Percentiles rank a stretch among this genome's conserved stretches.
phyloP scores from a whole-genome alignment of 53 echinoderm and acorn worm genomes.

The Mesocentrotus franciscanus region DNA sequence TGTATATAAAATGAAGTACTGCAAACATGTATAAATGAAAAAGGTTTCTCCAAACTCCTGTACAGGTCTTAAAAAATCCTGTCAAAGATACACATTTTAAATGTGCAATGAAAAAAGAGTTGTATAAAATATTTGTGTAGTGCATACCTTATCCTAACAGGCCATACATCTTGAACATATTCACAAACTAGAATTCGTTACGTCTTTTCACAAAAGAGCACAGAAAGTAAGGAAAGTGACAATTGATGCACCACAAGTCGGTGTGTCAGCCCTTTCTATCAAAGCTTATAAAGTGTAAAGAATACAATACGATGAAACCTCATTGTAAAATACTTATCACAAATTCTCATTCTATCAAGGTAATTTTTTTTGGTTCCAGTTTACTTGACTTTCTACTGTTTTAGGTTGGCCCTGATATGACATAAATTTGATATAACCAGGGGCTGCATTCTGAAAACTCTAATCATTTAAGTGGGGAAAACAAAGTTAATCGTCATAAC shows the following conservation, averaged over 20 bases:
- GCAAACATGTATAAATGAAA: not conserved
- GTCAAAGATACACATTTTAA: not conserved
- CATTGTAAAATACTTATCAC: no score
- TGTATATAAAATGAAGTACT: not conserved
- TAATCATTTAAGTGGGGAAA: no score
- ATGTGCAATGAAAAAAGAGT: not conserved
- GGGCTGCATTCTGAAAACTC: no score
- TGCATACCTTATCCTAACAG: not conserved
- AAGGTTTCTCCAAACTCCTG: not conserved
- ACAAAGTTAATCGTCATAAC: no score
- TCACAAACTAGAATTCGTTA: not conserved
- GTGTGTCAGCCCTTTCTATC: no score
- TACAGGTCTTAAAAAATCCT: not conserved
- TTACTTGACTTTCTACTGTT: no score
- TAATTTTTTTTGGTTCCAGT: no score
- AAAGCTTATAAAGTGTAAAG: not conserved
- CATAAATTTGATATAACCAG: no score
- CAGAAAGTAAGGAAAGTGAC: not conserved
- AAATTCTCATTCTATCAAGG: no score
- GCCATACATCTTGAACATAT: not conserved
- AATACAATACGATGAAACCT: not conserved
- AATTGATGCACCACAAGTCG: no score
- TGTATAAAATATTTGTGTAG: not conserved
- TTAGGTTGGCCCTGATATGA: no score
- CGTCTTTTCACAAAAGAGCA: not conserved